A percentile compares a stretch with the other conserved stretches of the same genome.
phyloP scores from a whole-genome alignment of 2,113 vertebrate genomes.

The Trogon surrucura region DNA sequence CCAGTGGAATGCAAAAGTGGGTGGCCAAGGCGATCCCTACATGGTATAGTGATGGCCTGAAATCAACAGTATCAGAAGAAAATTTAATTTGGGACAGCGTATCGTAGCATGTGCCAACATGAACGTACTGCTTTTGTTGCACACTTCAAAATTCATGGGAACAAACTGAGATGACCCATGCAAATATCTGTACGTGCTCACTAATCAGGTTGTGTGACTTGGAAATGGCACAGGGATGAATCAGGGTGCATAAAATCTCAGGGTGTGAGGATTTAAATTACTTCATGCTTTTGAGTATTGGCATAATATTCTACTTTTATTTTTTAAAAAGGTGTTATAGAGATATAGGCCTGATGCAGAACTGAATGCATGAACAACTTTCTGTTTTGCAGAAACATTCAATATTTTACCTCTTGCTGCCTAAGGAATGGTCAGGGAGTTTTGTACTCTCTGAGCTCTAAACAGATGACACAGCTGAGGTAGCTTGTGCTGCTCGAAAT shows the following conservation, averaged over 20 bases:
- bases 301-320: neutral
- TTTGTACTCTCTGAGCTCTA: neutral
- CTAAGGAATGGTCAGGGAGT: neutral
- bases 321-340: neutral
- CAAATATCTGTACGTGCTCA: neutral
- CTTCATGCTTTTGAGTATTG: neutral
- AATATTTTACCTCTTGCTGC: neutral
- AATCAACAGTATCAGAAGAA: neutral
- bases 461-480: neutral
- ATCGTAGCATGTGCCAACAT: neutral
- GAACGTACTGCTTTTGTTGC: neutral
- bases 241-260: neutral
- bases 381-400: neutral
- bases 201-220: neutral
- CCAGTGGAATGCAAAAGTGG: accelerated
- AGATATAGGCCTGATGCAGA: neutral
- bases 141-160: neutral
- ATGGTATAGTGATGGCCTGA: neutral
- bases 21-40: neutral
- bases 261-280: neutral
- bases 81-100: neutral
- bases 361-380: neutral
- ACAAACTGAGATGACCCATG: neutral
- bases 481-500: neutral
- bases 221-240: neutral